phyloP scores from a whole-genome alignment of 2,113 vertebrate species.

The Alligator mississippiensis region DNA sequence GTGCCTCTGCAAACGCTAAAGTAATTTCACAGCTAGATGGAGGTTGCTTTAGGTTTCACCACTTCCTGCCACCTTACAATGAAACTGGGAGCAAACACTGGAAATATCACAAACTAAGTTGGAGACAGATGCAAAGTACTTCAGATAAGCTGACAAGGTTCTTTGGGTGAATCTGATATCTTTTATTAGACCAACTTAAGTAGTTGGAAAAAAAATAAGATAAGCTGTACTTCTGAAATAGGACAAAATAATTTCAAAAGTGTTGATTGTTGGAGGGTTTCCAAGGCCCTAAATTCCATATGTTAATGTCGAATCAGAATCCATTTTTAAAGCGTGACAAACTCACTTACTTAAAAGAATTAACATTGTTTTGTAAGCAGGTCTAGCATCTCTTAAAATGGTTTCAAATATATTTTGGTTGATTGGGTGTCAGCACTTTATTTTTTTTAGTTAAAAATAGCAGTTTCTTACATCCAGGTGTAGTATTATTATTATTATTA shows the following conservation, averaged over 20 bases:
- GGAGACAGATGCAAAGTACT: not conserved
- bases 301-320: not conserved
- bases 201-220: no score
- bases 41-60: not conserved
- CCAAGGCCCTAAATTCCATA: not conserved
- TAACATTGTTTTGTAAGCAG: not conserved
- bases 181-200: no score
- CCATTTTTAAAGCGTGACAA: not conserved
- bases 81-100: not conserved
- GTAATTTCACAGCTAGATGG: fast-evolving
- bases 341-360: not conserved
- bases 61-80: not conserved
- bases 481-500: not conserved
- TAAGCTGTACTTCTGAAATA: not conserved
- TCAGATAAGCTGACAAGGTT: not conserved
- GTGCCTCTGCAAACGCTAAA: not conserved
- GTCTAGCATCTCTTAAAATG: not conserved
- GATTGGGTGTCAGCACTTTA: not conserved
- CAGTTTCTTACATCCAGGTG: not conserved
- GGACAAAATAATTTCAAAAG: not conserved
- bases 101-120: not conserved
- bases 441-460: not conserved
- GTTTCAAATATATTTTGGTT: not conserved
- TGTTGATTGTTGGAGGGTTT: not conserved
- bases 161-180: no score